Percentiles rank a stretch among this genome's conserved stretches.
Conservation (phyloP, 2,113 vertebrate genomes). For the Indri indri region DNA sequence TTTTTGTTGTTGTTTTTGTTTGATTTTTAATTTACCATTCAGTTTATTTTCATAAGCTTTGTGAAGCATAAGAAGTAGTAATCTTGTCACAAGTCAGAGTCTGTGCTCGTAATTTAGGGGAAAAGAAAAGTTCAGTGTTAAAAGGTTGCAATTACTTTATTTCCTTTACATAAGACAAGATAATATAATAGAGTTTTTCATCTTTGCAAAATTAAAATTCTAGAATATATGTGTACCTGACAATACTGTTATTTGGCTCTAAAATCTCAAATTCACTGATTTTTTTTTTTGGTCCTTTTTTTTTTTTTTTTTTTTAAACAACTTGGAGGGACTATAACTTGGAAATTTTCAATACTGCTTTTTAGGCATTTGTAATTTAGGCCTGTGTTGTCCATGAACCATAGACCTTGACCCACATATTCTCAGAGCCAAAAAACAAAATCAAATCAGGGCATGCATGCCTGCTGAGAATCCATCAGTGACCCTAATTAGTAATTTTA, state of each 20-base stretch:
- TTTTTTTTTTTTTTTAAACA: neutral
- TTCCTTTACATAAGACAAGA: neutral
- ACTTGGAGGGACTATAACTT: neutral
- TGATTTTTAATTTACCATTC: neutral
- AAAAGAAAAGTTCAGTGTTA: neutral
- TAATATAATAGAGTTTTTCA: neutral
- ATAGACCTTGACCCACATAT: neutral
- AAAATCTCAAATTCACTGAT: neutral
- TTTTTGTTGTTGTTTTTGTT: neutral
- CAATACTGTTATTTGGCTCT: neutral
- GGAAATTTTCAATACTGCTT: neutral
- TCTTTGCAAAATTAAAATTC: neutral
- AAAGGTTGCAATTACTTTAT: neutral
- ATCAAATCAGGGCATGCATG: neutral
- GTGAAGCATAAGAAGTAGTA: neutral
- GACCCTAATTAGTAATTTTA: neutral
- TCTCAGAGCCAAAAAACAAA: neutral
- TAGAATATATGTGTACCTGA: neutral
- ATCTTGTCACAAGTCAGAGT: neutral
- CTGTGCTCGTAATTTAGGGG: neutral
- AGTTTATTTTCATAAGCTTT: neutral
- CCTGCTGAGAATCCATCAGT: neutral
- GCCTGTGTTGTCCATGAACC: neutral
- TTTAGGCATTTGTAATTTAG: constrained; percentile 31
- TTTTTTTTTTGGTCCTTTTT: neutral